Evolutionary conservation across 2,113 vertebrate genomes (phyloP), one percentile per base, ranked within the genome.

Genomic region (Zosterops lateralis): DNA sequence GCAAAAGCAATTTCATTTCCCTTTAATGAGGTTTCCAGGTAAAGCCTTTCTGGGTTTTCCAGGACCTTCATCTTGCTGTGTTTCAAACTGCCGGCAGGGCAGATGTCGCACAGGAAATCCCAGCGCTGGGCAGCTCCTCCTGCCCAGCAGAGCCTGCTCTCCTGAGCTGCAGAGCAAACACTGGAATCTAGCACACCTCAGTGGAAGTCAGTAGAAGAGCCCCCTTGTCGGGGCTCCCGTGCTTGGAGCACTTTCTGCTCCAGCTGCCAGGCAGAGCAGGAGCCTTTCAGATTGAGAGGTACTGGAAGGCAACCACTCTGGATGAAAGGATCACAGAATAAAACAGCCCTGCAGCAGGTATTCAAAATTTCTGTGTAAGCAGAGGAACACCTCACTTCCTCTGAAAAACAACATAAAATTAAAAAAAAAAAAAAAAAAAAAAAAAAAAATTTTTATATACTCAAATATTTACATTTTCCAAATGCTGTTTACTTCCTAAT

Each of bases 131-230:
- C 87, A 93, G 91, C 81, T 36, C 9, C 13, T 85, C 62, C 91
- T 66, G 92, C 77, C 25, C 65, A 34, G 85, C 66, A 92, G 15
- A 84, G 58, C 40, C 21, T 44, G 81, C 70, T 83, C 70, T 67
- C 93, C 83, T 68, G 90, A 84, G 68, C 64, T 47, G 93, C 89
- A 54, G n/a, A 42, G 82, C 93, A 97, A 96, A 96, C 16, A 77
- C 87, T 94, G 96, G 94, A 90, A 97, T 97, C 96, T 96, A 96
- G 95, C 95, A 97, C 96, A 97, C 95, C 95, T 90, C 95, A 97
- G 94, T 96, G 96, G 96, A 97, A 95, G 87, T 70, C 96, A 67
- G 92, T 3, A 97, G 96, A 93, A 96, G 91, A 96, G 92, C 81
- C 95, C 95, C 86, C 89, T 66, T 80, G 51, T 38, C 58, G 7